These are phyloP conservation scores for Hafferia zeledoni DNA, from an alignment of 2,797 vertebrate species.

Conservation along the genomic window DNA sequence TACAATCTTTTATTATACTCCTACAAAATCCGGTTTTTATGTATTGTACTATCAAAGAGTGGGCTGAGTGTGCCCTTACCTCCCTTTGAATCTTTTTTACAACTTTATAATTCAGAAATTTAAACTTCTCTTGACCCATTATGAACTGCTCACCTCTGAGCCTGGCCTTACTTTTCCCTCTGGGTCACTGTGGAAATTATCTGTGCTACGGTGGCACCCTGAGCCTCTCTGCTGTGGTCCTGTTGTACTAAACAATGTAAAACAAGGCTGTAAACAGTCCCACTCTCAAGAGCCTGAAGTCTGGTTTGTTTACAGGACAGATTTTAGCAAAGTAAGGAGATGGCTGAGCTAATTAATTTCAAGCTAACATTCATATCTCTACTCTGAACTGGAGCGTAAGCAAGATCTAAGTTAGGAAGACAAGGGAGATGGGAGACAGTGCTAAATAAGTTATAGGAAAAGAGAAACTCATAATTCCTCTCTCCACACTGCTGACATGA, in stretches of 20 bases:
- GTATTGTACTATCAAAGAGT: conserved; percentile 25
- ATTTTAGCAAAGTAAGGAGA: neutral
- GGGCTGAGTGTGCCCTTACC: conserved; percentile 15
- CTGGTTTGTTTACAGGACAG: neutral
- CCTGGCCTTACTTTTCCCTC: neutral
- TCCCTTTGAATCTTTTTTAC: conserved; percentile 62
- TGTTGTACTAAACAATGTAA: neutral
- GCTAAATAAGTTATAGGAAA: neutral
- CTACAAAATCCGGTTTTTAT: conserved; percentile 56
- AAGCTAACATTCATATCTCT: neutral
- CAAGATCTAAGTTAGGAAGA: neutral
- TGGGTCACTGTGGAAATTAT: neutral
- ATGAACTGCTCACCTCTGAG: neutral
- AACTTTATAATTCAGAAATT: conserved; percentile 63
- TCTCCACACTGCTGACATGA: neutral
- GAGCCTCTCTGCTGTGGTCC: neutral
- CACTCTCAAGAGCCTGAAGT: neutral
- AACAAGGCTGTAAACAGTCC: conserved; percentile 15
- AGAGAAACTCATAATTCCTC: neutral
- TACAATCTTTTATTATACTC: conserved; percentile 69
- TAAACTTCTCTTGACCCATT: conserved; percentile 20
- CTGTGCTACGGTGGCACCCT: neutral
- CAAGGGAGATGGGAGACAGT: neutral
- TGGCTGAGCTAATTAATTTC: neutral
- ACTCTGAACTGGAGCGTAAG: rapidly evolving